Percentiles rank a stretch among this genome's conserved stretches.
Evolutionary conservation across 2,888 invertebrate genomes (phyloP).

Genomic region (Apodemia duryi): DNA sequence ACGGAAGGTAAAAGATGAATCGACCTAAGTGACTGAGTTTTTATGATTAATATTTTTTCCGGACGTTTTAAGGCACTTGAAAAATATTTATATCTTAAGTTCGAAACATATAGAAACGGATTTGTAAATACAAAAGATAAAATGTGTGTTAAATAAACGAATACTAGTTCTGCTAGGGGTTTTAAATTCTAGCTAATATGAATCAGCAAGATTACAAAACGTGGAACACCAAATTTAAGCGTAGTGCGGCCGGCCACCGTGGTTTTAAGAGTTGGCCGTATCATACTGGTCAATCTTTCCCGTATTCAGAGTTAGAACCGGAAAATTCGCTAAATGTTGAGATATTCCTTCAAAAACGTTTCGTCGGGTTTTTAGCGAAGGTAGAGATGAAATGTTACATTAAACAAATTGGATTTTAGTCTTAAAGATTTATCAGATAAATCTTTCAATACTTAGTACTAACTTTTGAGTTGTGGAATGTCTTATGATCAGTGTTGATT

Average conservation of each 20-base stretch:
- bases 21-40: too few species aligned
- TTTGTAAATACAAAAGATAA: neutral
- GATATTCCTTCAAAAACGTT: constrained; percentile 54
- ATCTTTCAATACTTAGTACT: constrained; percentile 48
- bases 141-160: neutral
- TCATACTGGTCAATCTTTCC: constrained; percentile 64
- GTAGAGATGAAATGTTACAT: constrained; percentile 63
- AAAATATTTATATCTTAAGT: neutral
- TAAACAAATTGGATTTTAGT: constrained; percentile 61
- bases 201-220: neutral
- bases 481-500: constrained; percentile 6
- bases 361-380: constrained; percentile 62
- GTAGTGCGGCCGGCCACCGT: constrained; percentile 34
- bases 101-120: neutral
- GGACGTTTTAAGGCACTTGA: neutral
- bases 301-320: constrained; percentile 63
- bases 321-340: constrained; percentile 63
- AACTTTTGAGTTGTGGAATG: constrained; percentile 6
- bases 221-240: constrained; percentile 15
- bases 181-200: neutral
- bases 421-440: constrained; percentile 20
- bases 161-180: neutral
- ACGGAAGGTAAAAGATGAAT: too few species aligned
- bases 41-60: too few species aligned
- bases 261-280: constrained; percentile 39